A percentile compares a stretch with the other conserved stretches of the same genome.
Evolutionary conservation across 2,797 vertebrate genomes (phyloP).

Genomic region (Pantherophis vulpinus): DNA sequence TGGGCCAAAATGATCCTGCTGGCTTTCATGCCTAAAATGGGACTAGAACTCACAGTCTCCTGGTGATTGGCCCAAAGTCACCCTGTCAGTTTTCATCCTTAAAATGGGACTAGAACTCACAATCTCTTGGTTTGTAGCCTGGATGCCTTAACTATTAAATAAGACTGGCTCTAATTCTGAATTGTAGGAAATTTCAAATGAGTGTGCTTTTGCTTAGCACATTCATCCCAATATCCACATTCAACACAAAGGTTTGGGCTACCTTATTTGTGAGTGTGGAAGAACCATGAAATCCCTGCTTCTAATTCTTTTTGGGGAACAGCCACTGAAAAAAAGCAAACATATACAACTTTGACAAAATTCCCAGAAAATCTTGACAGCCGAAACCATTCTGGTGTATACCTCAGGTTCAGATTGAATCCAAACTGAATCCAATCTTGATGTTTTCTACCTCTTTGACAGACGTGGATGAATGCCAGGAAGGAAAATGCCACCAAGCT

Average conservation of each 20-base stretch:
- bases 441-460: background rate
- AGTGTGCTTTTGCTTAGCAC: background rate
- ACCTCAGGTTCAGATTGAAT: background rate
- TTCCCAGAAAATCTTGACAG: background rate
- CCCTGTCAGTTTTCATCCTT: background rate
- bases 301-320: background rate
- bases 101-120: background rate
- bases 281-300: background rate
- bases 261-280: background rate
- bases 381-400: background rate
- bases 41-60: background rate
- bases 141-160: background rate
- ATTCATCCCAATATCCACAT: background rate
- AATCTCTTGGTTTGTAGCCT: background rate
- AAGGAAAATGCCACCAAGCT: constrained; percentile 76
- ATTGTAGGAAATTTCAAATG: background rate
- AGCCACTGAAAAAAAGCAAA: background rate
- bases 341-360: background rate
- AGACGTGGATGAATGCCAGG: constrained; percentile 88
- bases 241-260: background rate
- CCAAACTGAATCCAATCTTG: too few species aligned
- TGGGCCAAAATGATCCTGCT: background rate
- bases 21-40: background rate
- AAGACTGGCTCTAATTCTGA: background rate
- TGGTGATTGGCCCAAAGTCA: background rate